Base-by-base conservation (phyloP, 1,140 invertebrate species). In the Zaprionus camerounensis region DNA sequence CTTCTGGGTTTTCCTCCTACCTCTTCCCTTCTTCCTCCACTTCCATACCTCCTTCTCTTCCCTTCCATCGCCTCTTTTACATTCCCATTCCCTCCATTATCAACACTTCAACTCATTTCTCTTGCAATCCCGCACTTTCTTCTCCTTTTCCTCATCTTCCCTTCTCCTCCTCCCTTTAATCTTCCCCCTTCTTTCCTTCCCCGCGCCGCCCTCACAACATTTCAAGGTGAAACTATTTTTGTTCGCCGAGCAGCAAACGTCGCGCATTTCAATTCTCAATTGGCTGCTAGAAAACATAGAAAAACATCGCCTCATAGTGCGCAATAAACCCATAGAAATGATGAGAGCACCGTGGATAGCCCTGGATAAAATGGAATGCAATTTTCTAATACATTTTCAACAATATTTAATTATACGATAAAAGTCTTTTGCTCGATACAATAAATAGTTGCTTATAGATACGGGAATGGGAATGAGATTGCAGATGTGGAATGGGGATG, bases 181-280 rank as follows among this genome's bases (percentile, higher is more conserved):
- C 38, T 41, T 28, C 3, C 28, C 28, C 20, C 20, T 2, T 31
- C 12, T 1, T 9, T 26, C 6, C 1, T 15, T 1, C 12, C 36
- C 17, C 57, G 36, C 41, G 38, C 13, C 5, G 15, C 20, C n/a
- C 15, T 20, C 53, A 41, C 74, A 38, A 58, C 6, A 46, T 66
- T 69, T 75, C 85, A 90, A 90, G 85, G 85, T 85, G 72, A 85
- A 85, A 85, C 85, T 90, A 90, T 90, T 90, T 88, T 82, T 74
- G 69, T 55, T 38, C 49, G 28, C 24, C 71, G 74, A 70, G 58
- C 53, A 46, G 57, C 62, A 44, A 62, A 62, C 75, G 22, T 24
- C 9, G n/a, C 59, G 31, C 17, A 51, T 24, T 9, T 31, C 81
- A 73, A 72, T 71, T 76, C 85, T 69, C 28, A 78, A 85, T 85